Evolutionary conservation across 2,888 invertebrate genomes (phyloP), one percentile per base, ranked within the genome.

Genomic region (Archaeoteleia sp.): DNA sequence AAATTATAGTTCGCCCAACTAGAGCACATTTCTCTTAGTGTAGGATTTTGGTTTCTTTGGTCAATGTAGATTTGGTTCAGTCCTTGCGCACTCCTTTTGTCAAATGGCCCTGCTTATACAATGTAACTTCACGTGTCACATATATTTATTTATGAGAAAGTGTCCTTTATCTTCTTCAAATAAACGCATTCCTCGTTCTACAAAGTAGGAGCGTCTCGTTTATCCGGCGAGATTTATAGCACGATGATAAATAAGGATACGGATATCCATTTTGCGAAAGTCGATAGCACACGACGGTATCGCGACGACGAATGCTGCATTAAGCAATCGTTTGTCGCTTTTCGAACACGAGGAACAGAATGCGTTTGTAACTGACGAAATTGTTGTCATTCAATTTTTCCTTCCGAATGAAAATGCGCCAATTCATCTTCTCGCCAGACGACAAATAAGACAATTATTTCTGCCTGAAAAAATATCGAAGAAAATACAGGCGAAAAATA

Each of bases 231-330:
- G 57, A 65, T 65, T 57, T 65, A 65, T 65, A 51, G 57, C 51
- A 20, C 37, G 51, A 65, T 65, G 63, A 65, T 65, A 65, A 51
- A 65, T 57, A 65, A 57, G 62, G 61, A 53, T 46, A 34, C 53
- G 43, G 53, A 61, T 61, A 61, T 61, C 51, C 60, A 61, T 61
- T 61, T 53, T 45, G 51, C 60, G 43, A 61, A 53, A 61, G 61
- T 61, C 61, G 61, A 61, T 62, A 63, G 49, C 55, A 55, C 49
- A 43, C 46, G 54, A 62, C 54, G 42, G 27, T 48, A 25, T 55
- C 42, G 55, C 48, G 46, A 53, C 48, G 61, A 42, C 61, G 23
- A 30, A 39, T 27, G 13, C 42, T 42, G 54, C 35, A 49, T 42
- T 62, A 51, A 29, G 60, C 43, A 51, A 43, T 40, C 37, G 42